phyloP scores from a whole-genome alignment of 2,113 vertebrate species.

The Todiramphus chloris region DNA sequence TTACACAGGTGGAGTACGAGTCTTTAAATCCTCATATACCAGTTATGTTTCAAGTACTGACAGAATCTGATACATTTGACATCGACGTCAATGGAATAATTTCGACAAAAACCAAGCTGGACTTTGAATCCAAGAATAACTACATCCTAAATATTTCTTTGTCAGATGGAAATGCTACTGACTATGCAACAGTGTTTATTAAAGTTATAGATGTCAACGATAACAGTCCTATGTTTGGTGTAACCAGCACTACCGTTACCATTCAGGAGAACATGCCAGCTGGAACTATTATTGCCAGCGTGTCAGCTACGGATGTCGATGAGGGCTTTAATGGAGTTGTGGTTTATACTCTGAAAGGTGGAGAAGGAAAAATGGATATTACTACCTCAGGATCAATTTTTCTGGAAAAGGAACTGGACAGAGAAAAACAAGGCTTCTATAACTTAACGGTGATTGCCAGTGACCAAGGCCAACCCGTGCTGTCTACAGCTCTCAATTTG shows the following conservation, averaged over 20 bases:
- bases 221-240: constrained; percentile 72
- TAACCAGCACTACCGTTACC: background rate
- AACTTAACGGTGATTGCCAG: constrained; percentile 72
- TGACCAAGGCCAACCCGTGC: constrained; percentile 74
- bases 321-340: constrained; percentile 76
- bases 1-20: constrained; percentile 65
- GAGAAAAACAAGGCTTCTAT: constrained; percentile 70
- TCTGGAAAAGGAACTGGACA: constrained; percentile 67
- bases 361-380: constrained; percentile 70
- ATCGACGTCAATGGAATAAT: constrained; percentile 64
- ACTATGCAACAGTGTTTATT: constrained; percentile 66
- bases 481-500: constrained; percentile 50
- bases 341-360: constrained; percentile 71
- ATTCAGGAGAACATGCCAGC: constrained; percentile 31
- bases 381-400: constrained; percentile 67
- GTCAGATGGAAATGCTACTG: constrained; percentile 60
- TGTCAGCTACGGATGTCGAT: constrained; percentile 69
- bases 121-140: constrained; percentile 68
- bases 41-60: constrained; percentile 50
- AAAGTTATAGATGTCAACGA: constrained; percentile 78
- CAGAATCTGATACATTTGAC: constrained; percentile 59
- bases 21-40: constrained; percentile 3
- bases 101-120: constrained; percentile 62
- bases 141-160: constrained; percentile 72
- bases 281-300: background rate